Percentiles rank a stretch among this genome's conserved stretches.
phyloP scores from a whole-genome alignment of 2,797 vertebrate species.

The Sebastes minor region DNA sequence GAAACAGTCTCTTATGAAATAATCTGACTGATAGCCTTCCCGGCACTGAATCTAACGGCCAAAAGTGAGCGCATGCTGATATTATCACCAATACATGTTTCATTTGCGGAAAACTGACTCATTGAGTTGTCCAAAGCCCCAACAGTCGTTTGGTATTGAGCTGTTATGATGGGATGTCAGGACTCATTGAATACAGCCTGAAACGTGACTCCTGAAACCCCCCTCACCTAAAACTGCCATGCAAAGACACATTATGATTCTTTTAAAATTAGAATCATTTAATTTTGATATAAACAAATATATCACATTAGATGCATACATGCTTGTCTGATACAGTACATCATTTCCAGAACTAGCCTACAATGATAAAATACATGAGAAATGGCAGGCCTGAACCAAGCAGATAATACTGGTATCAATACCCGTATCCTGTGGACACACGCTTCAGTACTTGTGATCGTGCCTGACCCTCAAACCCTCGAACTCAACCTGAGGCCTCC shows the following conservation, averaged over 20 bases:
- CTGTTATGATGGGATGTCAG: constrained; percentile 13
- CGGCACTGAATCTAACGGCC: constrained; percentile 44
- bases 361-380: background rate
- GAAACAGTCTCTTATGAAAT: constrained; percentile 67
- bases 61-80: constrained; percentile 20
- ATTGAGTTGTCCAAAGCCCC: constrained; percentile 7
- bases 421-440: background rate
- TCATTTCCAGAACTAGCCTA: background rate
- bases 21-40: constrained; percentile 41
- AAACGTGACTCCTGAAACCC: constrained; percentile 10
- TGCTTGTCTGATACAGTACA: background rate
- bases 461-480: background rate
- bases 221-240: background rate
- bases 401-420: background rate
- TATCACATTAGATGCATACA: background rate
- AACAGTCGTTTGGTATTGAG: constrained; percentile 18
- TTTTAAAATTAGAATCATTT: background rate
- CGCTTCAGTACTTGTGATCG: background rate
- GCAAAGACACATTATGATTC: background rate
- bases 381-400: background rate
- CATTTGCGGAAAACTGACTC: background rate
- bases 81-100: constrained; percentile 7
- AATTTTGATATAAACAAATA: background rate
- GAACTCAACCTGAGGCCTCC: background rate
- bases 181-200: constrained; percentile 16